Percentiles rank a stretch among this genome's conserved stretches.
Conservation (phyloP, 1,140 invertebrate genomes). For the Ceratitis capitata region DNA sequence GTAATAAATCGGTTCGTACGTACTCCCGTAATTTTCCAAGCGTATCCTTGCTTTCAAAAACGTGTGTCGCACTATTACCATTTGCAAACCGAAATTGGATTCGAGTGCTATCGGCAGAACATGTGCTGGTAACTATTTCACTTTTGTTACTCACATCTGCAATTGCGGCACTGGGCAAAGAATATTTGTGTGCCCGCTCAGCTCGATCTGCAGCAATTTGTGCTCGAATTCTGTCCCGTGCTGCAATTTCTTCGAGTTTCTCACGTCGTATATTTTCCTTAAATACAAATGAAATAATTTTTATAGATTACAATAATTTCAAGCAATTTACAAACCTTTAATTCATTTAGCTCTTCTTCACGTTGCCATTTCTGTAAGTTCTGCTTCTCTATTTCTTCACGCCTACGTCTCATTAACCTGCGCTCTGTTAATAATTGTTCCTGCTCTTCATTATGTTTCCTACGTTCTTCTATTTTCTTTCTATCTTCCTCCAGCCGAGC, state of each 20-base stretch:
- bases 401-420: slow-evolving; percentile 78
- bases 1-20: slow-evolving; percentile 57
- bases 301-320: neutral
- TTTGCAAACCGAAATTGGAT: slow-evolving; percentile 87
- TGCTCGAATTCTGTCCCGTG: slow-evolving; percentile 73
- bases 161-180: slow-evolving; percentile 38
- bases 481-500: slow-evolving; percentile 35
- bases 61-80: slow-evolving; percentile 69
- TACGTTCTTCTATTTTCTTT: slow-evolving; percentile 70
- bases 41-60: slow-evolving; percentile 60
- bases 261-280: slow-evolving; percentile 65
- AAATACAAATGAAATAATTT: neutral
- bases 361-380: slow-evolving; percentile 76
- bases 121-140: slow-evolving; percentile 60
- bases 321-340: slow-evolving; percentile 59
- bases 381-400: slow-evolving; percentile 76
- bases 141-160: neutral
- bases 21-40: slow-evolving; percentile 63
- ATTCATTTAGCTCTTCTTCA: slow-evolving; percentile 78
- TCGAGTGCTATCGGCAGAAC: slow-evolving; percentile 73
- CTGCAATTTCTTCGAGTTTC: slow-evolving; percentile 73
- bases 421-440: slow-evolving; percentile 72
- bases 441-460: slow-evolving; percentile 72
- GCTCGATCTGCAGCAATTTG: slow-evolving; percentile 80
- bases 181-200: slow-evolving; percentile 66